Percentiles rank a stretch among this genome's conserved stretches.
Evolutionary conservation across 2,113 vertebrate species (phyloP).

Genomic region (Halichoeres trimaculatus): DNA sequence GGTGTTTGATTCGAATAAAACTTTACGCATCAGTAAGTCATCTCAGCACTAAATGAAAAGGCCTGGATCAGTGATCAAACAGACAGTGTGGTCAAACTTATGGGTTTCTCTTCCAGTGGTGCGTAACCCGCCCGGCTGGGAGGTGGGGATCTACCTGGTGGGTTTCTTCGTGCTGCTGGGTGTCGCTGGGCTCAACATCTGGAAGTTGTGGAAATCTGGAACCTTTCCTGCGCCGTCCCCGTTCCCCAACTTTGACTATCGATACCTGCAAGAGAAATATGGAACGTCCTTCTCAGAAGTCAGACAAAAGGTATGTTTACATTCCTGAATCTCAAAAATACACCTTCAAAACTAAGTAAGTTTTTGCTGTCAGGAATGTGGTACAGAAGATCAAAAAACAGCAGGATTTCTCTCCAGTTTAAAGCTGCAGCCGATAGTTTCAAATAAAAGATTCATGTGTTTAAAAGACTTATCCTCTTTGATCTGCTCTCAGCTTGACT

Average conservation of each 20-base stretch:
- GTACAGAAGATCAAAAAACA: too few relatives aligned
- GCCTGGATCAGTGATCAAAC: neutral
- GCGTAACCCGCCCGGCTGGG: slow-evolving; percentile 90
- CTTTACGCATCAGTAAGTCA: neutral
- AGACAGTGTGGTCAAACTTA: slow-evolving; percentile 13
- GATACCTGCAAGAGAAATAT: slow-evolving; percentile 96
- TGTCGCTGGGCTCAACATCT: slow-evolving; percentile 91
- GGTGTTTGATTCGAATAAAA: slow-evolving; percentile 37
- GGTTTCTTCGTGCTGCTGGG: slow-evolving; percentile 90
- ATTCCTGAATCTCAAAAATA: too few relatives aligned
- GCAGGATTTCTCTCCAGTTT: too few relatives aligned
- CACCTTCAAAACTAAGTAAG: too few relatives aligned
- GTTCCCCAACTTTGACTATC: slow-evolving; percentile 96
- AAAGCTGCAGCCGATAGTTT: too few relatives aligned
- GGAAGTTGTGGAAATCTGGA: slow-evolving; percentile 96
- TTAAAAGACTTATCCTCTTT: too few relatives aligned
- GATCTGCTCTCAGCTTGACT: too few relatives aligned
- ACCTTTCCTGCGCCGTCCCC: slow-evolving; percentile 93
- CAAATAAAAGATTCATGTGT: too few relatives aligned
- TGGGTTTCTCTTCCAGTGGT: slow-evolving; percentile 81
- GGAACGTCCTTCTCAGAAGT: slow-evolving; percentile 84
- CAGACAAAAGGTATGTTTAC: slow-evolving; percentile 87
- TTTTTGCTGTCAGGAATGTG: too few relatives aligned
- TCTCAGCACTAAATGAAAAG: slow-evolving; percentile 14
- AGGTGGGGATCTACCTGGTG: slow-evolving; percentile 90